Conservation (phyloP, 1,140 invertebrate species). For the Goniozus legneri region DNA sequence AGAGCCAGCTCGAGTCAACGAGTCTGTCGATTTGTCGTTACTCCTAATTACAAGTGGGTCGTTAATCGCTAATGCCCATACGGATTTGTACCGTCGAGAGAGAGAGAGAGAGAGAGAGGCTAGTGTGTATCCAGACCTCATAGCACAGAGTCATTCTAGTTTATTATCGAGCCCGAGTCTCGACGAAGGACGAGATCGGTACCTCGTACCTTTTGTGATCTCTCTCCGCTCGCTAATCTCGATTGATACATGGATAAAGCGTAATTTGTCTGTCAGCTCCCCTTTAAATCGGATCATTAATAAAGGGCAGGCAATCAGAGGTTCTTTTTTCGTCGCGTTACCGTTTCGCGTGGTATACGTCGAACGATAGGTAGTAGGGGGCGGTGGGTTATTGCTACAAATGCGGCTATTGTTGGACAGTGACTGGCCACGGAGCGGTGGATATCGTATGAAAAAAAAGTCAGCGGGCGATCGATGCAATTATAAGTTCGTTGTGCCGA, state of each 20-base stretch:
- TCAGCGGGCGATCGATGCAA: constrained; percentile 43
- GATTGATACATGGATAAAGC: constrained; percentile 32
- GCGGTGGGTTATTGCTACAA: constrained; percentile 29
- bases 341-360: constrained; percentile 19
- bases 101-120: too few species aligned
- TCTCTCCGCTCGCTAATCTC: constrained; percentile 11
- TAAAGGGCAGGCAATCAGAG: constrained; percentile 40
- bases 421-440: constrained; percentile 40
- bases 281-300: constrained; percentile 34
- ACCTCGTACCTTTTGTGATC: constrained; percentile 19
- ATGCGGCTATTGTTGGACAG: constrained; percentile 37
- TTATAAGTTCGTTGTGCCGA: constrained; percentile 24
- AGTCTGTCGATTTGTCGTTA: too few species aligned
- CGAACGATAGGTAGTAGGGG: constrained; percentile 17
- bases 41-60: too few species aligned
- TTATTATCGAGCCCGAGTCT: too few species aligned
- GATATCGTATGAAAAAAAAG: too few species aligned
- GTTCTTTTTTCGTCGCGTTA: constrained; percentile 29
- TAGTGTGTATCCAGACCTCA: too few species aligned
- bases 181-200: too few species aligned
- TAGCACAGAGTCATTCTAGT: too few species aligned
- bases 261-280: constrained; percentile 29
- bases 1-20: too few species aligned
- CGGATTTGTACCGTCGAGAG: too few species aligned
- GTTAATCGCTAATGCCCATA: too few species aligned